Evolutionary conservation across 2,888 invertebrate genomes (phyloP).

Genomic region (Tinea pellionella): DNA sequence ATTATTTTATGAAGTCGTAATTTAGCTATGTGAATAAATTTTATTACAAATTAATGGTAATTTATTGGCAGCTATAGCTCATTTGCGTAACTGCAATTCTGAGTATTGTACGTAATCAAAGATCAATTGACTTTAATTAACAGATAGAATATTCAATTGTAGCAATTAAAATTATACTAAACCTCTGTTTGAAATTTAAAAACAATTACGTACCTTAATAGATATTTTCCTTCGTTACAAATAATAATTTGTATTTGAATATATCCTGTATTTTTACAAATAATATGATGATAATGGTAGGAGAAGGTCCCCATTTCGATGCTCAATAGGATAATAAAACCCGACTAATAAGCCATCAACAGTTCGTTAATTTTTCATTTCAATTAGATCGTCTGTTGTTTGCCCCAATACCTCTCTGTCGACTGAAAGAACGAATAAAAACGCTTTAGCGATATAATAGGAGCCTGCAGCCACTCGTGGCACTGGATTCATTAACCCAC

Average conservation of each 20-base stretch:
- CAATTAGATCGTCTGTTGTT: conserved; percentile 43
- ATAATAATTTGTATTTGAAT: no score
- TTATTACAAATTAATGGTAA: background rate
- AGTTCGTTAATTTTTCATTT: conserved; percentile 32
- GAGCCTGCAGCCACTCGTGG: conserved; percentile 24
- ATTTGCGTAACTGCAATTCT: background rate
- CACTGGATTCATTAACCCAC: conserved; percentile 14
- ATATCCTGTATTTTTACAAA: no score
- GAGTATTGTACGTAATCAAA: background rate
- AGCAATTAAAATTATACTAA: background rate
- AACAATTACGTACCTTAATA: no score
- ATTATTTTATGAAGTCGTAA: background rate
- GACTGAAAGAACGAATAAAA: conserved; percentile 34
- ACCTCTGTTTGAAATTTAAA: background rate
- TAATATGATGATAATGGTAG: background rate
- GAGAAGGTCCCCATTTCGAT: background rate
- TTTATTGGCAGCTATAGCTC: background rate
- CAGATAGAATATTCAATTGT: background rate
- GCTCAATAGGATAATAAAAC: background rate
- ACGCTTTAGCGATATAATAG: conserved; percentile 44
- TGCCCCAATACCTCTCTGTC: conserved; percentile 22
- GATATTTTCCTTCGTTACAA: no score
- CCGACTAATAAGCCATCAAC: background rate
- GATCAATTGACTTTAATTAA: background rate
- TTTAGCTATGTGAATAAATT: background rate